phyloP scores from a whole-genome alignment of 37 sponge, comb jelly and placozoan species.

The Halisarca cf. caerulea region DNA sequence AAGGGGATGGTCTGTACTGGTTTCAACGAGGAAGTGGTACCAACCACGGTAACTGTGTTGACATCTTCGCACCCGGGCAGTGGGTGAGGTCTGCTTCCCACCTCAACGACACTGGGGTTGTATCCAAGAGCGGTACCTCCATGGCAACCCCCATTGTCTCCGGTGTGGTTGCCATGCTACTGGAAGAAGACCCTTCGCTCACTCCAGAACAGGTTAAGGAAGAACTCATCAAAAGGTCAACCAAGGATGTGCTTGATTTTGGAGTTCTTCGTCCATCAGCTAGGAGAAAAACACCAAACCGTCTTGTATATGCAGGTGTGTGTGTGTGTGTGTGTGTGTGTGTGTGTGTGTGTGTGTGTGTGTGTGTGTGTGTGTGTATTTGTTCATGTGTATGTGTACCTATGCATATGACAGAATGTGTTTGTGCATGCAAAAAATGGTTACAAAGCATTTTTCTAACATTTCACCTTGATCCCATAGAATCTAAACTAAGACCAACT shows the following conservation, averaged over 20 bases:
- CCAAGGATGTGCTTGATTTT: constrained; percentile 17
- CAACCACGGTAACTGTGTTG: constrained; percentile 66
- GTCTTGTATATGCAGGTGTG: not conserved
- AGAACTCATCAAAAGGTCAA: constrained; percentile 19
- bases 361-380: too few species aligned
- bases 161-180: constrained; percentile 60
- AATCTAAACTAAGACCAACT: too few species aligned
- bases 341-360: too few species aligned
- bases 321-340: too few species aligned
- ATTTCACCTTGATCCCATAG: too few species aligned
- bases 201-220: constrained; percentile 37
- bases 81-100: constrained; percentile 49
- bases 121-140: constrained; percentile 58
- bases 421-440: too few species aligned
- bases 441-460: too few species aligned
- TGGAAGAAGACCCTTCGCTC: constrained; percentile 55
- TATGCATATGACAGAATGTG: too few species aligned
- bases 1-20: constrained; percentile 51
- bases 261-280: not conserved
- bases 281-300: not conserved
- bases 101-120: constrained; percentile 7
- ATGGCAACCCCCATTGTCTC: constrained; percentile 67
- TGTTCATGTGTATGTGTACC: too few species aligned
- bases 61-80: constrained; percentile 75
- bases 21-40: constrained; percentile 3